These are phyloP conservation scores for Anisognathus igniventris DNA, from an alignment of 2,797 vertebrate genomes.

Conservation along the genomic window DNA sequence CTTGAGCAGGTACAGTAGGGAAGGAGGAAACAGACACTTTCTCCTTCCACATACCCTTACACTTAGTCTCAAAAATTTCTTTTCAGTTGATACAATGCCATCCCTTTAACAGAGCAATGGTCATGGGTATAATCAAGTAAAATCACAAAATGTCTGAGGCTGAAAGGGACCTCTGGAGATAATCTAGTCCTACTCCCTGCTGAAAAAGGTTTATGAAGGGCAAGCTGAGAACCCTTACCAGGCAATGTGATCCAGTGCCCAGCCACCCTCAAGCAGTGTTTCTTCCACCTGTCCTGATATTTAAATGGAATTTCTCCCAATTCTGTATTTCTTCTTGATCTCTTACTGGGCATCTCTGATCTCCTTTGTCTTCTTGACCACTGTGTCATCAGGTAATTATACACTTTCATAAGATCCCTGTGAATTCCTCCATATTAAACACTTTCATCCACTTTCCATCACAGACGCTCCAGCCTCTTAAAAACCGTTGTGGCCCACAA, in stretches of 20 bases:
- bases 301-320: background rate
- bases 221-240: background rate
- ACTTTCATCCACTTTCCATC: background rate
- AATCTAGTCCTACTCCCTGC: background rate
- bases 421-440: background rate
- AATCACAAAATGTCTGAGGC: background rate
- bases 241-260: background rate
- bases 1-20: background rate
- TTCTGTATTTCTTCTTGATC: background rate
- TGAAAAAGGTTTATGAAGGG: background rate
- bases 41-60: background rate
- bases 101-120: background rate
- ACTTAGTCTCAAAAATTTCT: background rate
- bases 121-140: background rate
- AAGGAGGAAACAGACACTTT: background rate
- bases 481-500: background rate
- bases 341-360: background rate
- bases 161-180: background rate
- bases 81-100: background rate
- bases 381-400: background rate
- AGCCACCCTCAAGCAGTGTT: background rate
- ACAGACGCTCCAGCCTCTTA: background rate
- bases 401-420: background rate
- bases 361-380: background rate
- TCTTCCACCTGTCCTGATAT: fast-evolving